These are phyloP conservation scores for Idris sp. DNA, from an alignment of 1,140 invertebrate species.

Conservation along the genomic window DNA sequence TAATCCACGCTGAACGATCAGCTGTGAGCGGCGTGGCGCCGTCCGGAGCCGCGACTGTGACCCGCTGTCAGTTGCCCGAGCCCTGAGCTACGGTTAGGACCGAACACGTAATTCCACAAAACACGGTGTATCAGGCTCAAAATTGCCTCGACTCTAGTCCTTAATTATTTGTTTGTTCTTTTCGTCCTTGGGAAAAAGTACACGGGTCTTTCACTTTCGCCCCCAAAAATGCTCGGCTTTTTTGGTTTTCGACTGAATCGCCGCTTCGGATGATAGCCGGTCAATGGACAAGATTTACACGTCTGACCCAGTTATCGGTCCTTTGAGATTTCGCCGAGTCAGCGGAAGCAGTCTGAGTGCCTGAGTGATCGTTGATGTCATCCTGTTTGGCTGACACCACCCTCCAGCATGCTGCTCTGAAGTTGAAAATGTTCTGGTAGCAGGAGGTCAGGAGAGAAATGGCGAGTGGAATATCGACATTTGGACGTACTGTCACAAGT, in stretches of 20 bases:
- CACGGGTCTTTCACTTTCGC: no score
- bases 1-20: constrained; percentile 66
- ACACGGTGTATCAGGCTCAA: constrained; percentile 21
- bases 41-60: constrained; percentile 72
- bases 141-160: constrained; percentile 13
- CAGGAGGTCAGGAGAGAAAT: constrained; percentile 69
- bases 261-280: constrained; percentile 3
- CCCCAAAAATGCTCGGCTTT: constrained; percentile 20
- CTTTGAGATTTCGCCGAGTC: background rate
- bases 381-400: constrained; percentile 1
- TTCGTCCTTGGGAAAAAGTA: no score
- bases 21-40: constrained; percentile 77
- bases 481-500: constrained; percentile 71
- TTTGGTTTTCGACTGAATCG: background rate
- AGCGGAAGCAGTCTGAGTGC: constrained; percentile 18
- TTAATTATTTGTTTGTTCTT: no score
- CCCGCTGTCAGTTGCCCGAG: constrained; percentile 78
- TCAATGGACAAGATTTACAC: constrained; percentile 9
- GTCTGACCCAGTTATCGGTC: background rate
- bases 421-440: constrained; percentile 72
- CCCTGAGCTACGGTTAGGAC: constrained; percentile 79
- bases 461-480: constrained; percentile 71
- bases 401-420: constrained; percentile 37
- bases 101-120: constrained; percentile 56
- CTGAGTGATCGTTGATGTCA: constrained; percentile 36